Base-by-base conservation (phyloP, 1,140 invertebrate species). In the Phthorimaea operculella region DNA sequence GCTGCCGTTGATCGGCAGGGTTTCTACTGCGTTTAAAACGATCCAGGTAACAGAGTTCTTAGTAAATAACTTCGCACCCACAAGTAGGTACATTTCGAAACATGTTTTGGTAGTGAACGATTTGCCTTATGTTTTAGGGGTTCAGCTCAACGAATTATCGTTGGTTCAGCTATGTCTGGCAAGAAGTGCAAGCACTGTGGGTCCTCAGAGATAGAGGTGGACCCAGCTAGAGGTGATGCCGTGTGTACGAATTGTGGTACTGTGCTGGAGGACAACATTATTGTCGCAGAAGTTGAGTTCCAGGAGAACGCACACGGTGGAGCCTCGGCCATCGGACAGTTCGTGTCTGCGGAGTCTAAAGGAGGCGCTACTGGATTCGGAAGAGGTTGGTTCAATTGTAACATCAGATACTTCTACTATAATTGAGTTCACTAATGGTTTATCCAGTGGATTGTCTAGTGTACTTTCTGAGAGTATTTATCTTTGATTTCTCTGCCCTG, bases 181-280 rank as follows among this genome's bases (percentile, higher is more conserved):
- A 88, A 86, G 56, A 94, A 94, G 72, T 98, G 97, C 85, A 92
- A 92, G 72, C 93, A 95, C 68, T 99, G 97, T 87, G 96, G 95
- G 7, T 96, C 95, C 53, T 94, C 92, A n/a, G 94, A 98, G 48
- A 95, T 98, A 55, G 96, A 98, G 84, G 92, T 92, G 52, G 97
- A 98, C 86, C 92, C 94, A 68, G 90, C 93, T 34, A 87, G 96
- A 72, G 98, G 97, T 48, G 96, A 98, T 90, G 94, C 95, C 39
- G 96, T 98, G 0, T 99, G 98, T 86, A 98, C 94, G 33, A 92
- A 92, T 67, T 99, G 98, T 88, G 98, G 98, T 45, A 92, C 94
- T 33, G 98, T 99, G 2, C 79, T 99, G 3, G 97, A 99, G 77
- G 96, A 98, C 67, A 96, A 94, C 68, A 92, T 97, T 50, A 99